Percentiles rank a stretch among this genome's conserved stretches.
These are phyloP conservation scores for Apaloderma vittatum DNA, from an alignment of 2,113 vertebrate genomes.

Conservation along the genomic window DNA sequence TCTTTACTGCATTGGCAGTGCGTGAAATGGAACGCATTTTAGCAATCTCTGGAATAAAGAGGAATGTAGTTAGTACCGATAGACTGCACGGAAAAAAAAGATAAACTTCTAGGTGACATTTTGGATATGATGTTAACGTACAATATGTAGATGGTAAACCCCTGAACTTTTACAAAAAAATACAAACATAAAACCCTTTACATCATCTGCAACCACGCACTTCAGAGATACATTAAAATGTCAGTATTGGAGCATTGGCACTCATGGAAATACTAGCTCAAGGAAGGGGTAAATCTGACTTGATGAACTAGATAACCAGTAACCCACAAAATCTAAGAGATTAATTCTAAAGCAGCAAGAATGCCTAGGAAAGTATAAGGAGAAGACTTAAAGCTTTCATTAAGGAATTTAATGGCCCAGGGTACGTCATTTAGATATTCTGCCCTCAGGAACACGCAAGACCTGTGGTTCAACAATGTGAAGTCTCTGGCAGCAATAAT, in stretches of 20 bases:
- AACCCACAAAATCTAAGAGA: background rate
- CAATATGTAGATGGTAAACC: background rate
- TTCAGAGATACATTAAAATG: background rate
- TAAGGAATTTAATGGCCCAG: background rate
- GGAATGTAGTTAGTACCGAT: background rate
- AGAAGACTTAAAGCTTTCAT: background rate
- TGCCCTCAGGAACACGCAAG: background rate
- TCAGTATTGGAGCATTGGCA: background rate
- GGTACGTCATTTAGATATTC: background rate
- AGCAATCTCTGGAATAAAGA: background rate
- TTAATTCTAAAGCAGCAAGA: background rate
- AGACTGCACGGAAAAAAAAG: background rate
- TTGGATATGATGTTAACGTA: background rate
- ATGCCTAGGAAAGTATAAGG: background rate
- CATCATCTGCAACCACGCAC: background rate
- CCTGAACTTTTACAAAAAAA: background rate
- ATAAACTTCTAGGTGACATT: background rate
- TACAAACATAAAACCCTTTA: background rate
- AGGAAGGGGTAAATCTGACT: background rate
- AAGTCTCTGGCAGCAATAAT: background rate
- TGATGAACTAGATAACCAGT: background rate
- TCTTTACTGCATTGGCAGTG: background rate
- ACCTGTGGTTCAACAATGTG: background rate
- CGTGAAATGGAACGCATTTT: background rate
- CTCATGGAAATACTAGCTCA: background rate